phyloP scores from a whole-genome alignment of 2,113 vertebrate species.

The Microtus oregoni region DNA sequence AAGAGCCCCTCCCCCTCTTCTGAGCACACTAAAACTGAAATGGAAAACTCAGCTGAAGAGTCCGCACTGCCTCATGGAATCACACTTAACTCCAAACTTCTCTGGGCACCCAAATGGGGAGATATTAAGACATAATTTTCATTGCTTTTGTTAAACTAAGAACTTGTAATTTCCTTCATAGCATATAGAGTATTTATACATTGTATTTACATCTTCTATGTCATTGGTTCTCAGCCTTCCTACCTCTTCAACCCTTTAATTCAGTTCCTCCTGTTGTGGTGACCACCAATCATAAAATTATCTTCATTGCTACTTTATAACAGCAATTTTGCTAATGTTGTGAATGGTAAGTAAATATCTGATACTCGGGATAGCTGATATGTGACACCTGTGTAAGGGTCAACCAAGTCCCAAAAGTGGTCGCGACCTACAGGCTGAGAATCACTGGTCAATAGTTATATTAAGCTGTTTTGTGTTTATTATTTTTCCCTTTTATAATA shows the following conservation, averaged over 20 bases:
- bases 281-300: background rate
- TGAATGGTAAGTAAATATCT: background rate
- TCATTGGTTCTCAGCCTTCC: background rate
- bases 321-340: background rate
- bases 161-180: background rate
- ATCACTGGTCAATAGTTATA: background rate
- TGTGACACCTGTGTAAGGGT: background rate
- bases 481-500: background rate
- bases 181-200: background rate
- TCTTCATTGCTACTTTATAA: background rate
- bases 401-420: background rate
- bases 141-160: conserved; percentile 39
- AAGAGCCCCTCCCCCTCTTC: background rate
- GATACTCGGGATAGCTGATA: background rate
- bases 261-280: background rate
- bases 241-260: background rate
- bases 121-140: background rate
- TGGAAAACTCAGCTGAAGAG: conserved; percentile 38
- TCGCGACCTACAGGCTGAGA: background rate
- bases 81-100: background rate
- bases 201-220: background rate
- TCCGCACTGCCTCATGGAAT: background rate
- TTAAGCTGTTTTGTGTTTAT: conserved; percentile 7
- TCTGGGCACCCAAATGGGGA: background rate
- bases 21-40: conserved; percentile 52